phyloP scores from a whole-genome alignment of 2,113 vertebrate species.

The Uropsilus gracilis region DNA sequence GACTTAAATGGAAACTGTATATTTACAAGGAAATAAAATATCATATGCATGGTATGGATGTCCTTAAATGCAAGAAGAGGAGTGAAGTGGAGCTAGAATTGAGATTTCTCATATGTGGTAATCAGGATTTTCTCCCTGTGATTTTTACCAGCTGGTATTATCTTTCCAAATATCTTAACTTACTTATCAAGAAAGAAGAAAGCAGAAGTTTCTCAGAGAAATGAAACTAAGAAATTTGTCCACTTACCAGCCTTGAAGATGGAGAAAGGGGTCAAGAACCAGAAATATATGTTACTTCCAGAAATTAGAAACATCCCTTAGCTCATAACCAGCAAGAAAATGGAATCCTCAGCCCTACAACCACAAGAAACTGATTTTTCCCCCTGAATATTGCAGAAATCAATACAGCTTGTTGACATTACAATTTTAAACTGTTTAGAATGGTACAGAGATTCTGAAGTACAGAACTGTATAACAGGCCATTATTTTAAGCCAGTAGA shows the following conservation, averaged over 20 bases:
- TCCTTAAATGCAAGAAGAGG: neutral
- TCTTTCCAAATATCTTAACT: neutral
- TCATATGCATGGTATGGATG: neutral
- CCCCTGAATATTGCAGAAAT: neutral
- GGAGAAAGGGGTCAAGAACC: neutral
- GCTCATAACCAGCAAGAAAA: neutral
- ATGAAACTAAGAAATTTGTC: fast-evolving
- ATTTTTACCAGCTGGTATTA: neutral
- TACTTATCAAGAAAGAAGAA: neutral
- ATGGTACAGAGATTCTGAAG: neutral
- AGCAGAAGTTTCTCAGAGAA: neutral
- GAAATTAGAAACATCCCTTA: neutral
- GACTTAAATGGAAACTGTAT: neutral
- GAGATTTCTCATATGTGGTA: neutral
- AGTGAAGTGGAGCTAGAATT: neutral
- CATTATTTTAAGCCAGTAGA: neutral
- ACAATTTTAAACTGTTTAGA: neutral
- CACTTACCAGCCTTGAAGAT: neutral
- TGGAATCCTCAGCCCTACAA: neutral
- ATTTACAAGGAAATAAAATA: neutral
- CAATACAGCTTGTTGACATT: neutral
- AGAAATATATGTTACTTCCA: neutral
- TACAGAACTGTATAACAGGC: neutral
- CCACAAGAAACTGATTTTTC: neutral
- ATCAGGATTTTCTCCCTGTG: neutral